A percentile compares a stretch with the other conserved stretches of the same genome.
phyloP scores from a whole-genome alignment of 2,113 vertebrate genomes.

The Craseonycteris thonglongyai region DNA sequence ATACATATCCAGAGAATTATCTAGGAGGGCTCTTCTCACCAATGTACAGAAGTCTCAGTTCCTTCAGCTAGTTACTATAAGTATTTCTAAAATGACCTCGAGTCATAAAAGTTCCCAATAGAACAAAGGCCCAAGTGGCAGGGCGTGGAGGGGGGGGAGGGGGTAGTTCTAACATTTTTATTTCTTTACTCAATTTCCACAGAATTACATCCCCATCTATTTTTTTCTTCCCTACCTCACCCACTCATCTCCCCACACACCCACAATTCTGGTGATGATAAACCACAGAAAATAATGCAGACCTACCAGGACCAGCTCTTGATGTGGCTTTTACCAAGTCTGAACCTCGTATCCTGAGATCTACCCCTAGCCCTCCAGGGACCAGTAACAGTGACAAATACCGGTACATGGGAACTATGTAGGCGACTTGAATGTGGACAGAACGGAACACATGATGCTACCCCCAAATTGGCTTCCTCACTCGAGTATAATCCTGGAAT shows the following conservation, averaged over 20 bases:
- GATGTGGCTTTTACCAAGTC: constrained; percentile 10
- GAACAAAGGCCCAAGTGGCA: constrained; percentile 11
- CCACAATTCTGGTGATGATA: not conserved
- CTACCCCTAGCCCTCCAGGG: not conserved
- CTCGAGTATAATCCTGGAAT: not conserved
- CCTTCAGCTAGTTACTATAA: not conserved
- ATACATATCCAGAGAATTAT: not conserved
- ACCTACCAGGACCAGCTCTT: not conserved
- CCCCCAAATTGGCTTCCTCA: not conserved
- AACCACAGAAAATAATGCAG: constrained; percentile 29
- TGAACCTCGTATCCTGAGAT: not conserved
- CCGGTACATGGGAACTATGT: constrained; percentile 8
- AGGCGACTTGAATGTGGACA: not conserved
- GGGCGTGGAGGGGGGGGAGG: too few species aligned
- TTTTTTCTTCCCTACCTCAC: not conserved
- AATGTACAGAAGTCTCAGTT: not conserved
- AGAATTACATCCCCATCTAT: not conserved
- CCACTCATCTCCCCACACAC: not conserved
- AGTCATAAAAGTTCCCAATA: not conserved
- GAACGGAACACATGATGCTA: not conserved
- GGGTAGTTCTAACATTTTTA: not conserved
- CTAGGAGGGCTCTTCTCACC: not conserved
- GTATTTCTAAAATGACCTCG: not conserved
- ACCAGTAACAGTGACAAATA: not conserved
- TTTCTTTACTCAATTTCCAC: not conserved